Conservation (phyloP, 1,140 invertebrate species). For the Heterodera carotae region DNA sequence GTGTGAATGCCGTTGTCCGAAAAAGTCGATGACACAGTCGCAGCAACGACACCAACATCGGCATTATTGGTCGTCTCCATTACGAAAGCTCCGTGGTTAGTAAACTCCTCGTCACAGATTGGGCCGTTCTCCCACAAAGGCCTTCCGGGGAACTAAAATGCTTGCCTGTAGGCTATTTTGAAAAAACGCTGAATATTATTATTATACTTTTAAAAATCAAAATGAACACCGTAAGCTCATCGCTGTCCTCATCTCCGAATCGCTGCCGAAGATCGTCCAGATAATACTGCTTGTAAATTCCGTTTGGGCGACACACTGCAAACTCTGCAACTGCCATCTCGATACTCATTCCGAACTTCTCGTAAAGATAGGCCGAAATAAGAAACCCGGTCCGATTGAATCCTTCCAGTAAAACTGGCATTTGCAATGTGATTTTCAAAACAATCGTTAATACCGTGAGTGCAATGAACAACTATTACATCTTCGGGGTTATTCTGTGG, state of each 20-base stretch:
- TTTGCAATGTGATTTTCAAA: neutral
- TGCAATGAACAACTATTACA: constrained; percentile 83
- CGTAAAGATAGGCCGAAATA: constrained; percentile 84
- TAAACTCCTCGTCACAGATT: constrained; percentile 29
- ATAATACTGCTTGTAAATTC: constrained; percentile 76
- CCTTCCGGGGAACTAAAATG: constrained; percentile 40
- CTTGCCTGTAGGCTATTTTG: too few relatives aligned
- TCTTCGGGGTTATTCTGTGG: constrained; percentile 49
- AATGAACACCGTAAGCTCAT: constrained; percentile 42
- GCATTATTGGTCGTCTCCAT: neutral
- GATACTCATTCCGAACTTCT: constrained; percentile 75
- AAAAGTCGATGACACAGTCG: neutral
- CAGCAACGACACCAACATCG: neutral
- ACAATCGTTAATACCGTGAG: constrained; percentile 73
- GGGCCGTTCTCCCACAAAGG: constrained; percentile 57
- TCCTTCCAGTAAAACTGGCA: constrained; percentile 65
- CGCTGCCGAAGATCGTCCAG: constrained; percentile 64
- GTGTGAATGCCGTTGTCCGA: neutral
- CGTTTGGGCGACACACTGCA: constrained; percentile 72
- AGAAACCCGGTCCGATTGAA: constrained; percentile 96
- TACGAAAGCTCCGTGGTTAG: constrained; percentile 24
- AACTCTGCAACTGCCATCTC: constrained; percentile 80
- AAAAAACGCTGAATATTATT: neutral
- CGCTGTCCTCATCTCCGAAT: constrained; percentile 50
- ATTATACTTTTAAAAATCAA: constrained; percentile 23